phyloP scores from a whole-genome alignment of 2,888 invertebrate genomes.

The Amblyteles armatorius region DNA sequence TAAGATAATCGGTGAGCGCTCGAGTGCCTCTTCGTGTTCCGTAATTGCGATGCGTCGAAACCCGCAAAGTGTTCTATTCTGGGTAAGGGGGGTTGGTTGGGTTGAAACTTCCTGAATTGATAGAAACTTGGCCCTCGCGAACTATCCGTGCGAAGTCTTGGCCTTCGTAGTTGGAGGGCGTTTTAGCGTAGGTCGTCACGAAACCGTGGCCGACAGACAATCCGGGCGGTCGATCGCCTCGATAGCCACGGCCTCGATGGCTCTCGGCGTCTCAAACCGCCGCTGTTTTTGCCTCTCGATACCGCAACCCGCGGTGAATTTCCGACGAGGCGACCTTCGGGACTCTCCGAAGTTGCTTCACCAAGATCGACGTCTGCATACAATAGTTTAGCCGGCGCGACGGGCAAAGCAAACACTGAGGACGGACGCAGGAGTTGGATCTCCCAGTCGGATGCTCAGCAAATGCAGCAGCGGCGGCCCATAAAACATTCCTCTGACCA shows the following conservation, averaged over 20 bases:
- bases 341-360: constrained; percentile 37
- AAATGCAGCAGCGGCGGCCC: background rate
- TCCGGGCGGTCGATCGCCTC: constrained; percentile 43
- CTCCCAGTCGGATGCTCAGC: background rate
- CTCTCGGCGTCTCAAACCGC: constrained; percentile 9
- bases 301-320: constrained; percentile 34
- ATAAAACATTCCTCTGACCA: background rate
- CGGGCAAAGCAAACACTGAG: constrained; percentile 42
- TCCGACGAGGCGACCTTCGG: constrained; percentile 28
- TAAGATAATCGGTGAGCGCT: background rate
- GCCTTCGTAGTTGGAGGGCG: constrained; percentile 20
- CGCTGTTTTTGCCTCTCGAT: constrained; percentile 38
- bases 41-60: constrained; percentile 40
- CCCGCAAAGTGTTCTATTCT: constrained; percentile 25
- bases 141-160: constrained; percentile 36
- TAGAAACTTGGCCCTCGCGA: constrained; percentile 48
- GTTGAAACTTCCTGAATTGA: constrained; percentile 48
- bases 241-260: constrained; percentile 8
- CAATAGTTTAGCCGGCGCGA: constrained; percentile 29
- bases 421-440: background rate
- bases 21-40: background rate
- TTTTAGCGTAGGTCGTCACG: constrained; percentile 24
- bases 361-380: constrained; percentile 32
- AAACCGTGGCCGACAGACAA: constrained; percentile 33
- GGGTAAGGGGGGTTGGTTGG: background rate